Evolutionary conservation across 2,113 vertebrate species (phyloP).

Genomic region (Xiphias gladius): DNA sequence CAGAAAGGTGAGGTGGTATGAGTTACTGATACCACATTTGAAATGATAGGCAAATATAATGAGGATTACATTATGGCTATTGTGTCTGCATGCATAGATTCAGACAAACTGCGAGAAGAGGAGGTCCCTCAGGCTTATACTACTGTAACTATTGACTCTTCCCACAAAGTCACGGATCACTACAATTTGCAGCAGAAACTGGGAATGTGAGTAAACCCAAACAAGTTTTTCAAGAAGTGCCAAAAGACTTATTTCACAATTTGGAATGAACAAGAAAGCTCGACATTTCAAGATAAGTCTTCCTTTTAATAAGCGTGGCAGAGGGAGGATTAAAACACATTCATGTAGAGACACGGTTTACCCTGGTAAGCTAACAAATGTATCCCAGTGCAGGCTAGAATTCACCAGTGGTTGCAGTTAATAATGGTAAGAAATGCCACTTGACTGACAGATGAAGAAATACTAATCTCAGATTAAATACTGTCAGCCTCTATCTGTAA

Average conservation of each 20-base stretch:
- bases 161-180: constrained; percentile 83
- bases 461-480: neutral
- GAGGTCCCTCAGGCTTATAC: constrained; percentile 53
- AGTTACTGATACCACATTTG: neutral
- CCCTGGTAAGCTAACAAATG: neutral
- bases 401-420: neutral
- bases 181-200: constrained; percentile 88
- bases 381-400: neutral
- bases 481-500: neutral
- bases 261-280: neutral
- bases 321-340: neutral
- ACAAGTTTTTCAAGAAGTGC: neutral
- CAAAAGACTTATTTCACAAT: neutral
- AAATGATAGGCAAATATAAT: neutral
- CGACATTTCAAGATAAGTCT: neutral
- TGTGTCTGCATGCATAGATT: constrained; percentile 33
- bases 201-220: constrained; percentile 86
- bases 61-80: neutral
- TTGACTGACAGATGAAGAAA: neutral
- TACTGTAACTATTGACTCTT: constrained; percentile 80
- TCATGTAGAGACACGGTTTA: constrained; percentile 36
- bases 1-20: constrained; percentile 70
- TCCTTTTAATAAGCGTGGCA: neutral
- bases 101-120: constrained; percentile 67
- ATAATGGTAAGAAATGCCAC: neutral